Evolutionary conservation across 2,888 invertebrate genomes (phyloP), one percentile per base, ranked within the genome.

Genomic region (Anagyrus pseudococci): DNA sequence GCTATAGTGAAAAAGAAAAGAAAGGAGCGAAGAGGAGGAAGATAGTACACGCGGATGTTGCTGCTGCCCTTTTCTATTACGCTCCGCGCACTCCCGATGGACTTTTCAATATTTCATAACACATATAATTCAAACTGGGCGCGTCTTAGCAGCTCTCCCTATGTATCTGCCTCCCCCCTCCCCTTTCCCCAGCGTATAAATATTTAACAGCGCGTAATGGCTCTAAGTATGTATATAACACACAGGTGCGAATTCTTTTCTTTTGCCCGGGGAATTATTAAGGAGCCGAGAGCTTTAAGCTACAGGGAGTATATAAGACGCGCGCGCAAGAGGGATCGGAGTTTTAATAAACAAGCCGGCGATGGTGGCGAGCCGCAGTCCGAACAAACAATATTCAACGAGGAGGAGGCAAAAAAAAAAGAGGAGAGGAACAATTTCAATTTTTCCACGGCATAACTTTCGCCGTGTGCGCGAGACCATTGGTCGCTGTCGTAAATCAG

Each of bases 31-130:
- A n/a, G n/a, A n/a, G n/a, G n/a, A n/a, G n/a, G n/a, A n/a, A n/a
- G n/a, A n/a, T n/a, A n/a, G 29, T n/a, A 37, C 48, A 60, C 61
- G 54, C 61, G 61, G 61, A 46, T 56, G 47, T 33, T 40, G 43
- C 4, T 10, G 50, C 20, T 46, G 46, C 46, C 19, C 43, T 46
- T 58, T 58, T 55, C 52, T 57, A 62, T 66, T 66, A 62, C 47
- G n/a, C 54, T 15, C 48, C 4, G 25, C 4, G 25, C 49, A 25
- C 13, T 43, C 52, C 50, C 56, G 40, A 59, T 62, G 59, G 66
- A 53, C 22, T 46, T 59, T 66, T 62, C 62, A 66, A 66, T 66
- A 66, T 62, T 66, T 62, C 66, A 62, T 59, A 66, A 56, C 58
- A 37, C 43, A 26, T 59, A 58, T 62, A 62, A 66, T 66, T 62